Evolutionary conservation across 2,797 vertebrate species (phyloP).

Genomic region (Cuculus canorus): DNA sequence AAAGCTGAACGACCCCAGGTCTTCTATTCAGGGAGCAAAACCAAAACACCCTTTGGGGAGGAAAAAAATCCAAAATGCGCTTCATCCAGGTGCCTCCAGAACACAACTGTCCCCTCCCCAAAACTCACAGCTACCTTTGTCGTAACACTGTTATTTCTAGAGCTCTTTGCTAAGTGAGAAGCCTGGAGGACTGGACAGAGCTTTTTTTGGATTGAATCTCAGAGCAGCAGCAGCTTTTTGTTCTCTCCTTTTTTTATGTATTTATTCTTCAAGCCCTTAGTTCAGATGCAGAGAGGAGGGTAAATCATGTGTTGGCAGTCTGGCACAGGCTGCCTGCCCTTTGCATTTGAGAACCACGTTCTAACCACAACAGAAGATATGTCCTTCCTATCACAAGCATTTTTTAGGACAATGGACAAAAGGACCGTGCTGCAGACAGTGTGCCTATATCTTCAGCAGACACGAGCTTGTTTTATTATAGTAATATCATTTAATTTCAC

Average conservation of each 20-base stretch:
- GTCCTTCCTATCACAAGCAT: neutral
- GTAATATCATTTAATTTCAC: neutral
- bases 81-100: neutral
- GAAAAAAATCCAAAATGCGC: neutral
- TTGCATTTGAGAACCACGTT: neutral
- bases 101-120: neutral
- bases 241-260: slow-evolving; percentile 8
- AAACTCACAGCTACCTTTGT: neutral
- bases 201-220: neutral
- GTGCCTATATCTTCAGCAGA: neutral
- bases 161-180: neutral
- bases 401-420: slow-evolving; percentile 7
- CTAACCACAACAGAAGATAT: neutral
- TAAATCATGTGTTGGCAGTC: neutral
- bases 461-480: neutral
- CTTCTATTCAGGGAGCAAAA: neutral
- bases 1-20: neutral
- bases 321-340: neutral
- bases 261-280: slow-evolving; percentile 27
- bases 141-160: neutral
- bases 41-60: neutral
- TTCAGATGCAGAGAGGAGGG: neutral
- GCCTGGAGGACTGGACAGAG: neutral
- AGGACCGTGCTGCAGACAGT: neutral
- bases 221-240: slow-evolving; percentile 15